phyloP scores from a whole-genome alignment of 2,888 invertebrate species.

The Ceratothoa steindachneri region DNA sequence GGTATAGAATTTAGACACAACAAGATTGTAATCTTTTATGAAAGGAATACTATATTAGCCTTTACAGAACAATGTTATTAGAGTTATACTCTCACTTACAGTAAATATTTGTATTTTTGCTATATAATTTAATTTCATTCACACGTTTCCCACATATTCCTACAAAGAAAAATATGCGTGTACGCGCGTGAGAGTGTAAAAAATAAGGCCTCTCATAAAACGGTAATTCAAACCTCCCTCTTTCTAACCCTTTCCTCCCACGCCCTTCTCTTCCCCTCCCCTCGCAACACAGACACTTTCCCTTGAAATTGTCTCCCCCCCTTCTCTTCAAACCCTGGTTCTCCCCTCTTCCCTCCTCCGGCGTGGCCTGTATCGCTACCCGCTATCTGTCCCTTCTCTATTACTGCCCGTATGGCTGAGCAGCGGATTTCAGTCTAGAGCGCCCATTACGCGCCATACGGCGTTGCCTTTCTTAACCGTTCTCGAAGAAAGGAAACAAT shows the following conservation, averaged over 20 bases:
- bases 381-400: neutral
- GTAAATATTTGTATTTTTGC: neutral
- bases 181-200: neutral
- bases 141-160: neutral
- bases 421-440: too few relatives aligned
- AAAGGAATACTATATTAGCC: neutral
- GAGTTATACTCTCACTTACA: neutral
- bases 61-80: neutral
- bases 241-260: conserved; percentile 7
- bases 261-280: neutral
- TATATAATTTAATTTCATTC: too few relatives aligned
- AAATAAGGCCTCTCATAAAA: conserved; percentile 1
- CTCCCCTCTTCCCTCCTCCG: neutral
- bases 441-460: too few relatives aligned
- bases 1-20: neutral
- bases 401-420: too few relatives aligned
- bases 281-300: neutral
- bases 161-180: too few relatives aligned
- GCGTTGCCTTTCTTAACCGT: too few relatives aligned
- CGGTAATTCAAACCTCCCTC: conserved; percentile 4
- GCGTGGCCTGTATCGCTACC: neutral
- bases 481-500: too few relatives aligned
- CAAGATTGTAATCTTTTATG: neutral
- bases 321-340: neutral
- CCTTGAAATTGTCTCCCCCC: neutral